Percentiles rank a stretch among this genome's conserved stretches.
Evolutionary conservation across 1,140 invertebrate genomes (phyloP).

Genomic region (Protaetia brevitarsis): DNA sequence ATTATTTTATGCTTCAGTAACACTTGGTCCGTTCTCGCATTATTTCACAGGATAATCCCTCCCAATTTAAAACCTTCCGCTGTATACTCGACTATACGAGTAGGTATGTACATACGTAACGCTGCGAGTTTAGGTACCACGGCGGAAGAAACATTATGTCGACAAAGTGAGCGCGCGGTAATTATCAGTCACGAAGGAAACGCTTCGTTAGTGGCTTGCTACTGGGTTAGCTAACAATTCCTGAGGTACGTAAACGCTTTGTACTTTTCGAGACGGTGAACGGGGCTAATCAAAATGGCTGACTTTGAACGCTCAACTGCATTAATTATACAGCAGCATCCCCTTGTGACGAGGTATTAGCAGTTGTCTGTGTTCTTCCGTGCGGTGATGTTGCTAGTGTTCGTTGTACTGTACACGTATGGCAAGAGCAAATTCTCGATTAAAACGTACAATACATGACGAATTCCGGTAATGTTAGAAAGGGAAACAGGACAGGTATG

Average conservation of each 20-base stretch:
- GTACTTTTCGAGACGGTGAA: constrained; percentile 12
- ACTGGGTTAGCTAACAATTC: constrained; percentile 6
- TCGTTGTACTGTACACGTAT: neutral
- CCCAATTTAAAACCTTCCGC: too few relatives aligned
- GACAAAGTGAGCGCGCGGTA: constrained; percentile 6
- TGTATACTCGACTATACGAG: neutral
- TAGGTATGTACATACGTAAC: too few relatives aligned
- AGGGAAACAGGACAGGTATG: neutral
- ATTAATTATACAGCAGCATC: neutral
- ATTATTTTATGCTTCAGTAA: too few relatives aligned
- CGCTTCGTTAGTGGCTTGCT: constrained; percentile 15
- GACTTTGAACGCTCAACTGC: constrained; percentile 13
- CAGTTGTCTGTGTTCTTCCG: too few relatives aligned
- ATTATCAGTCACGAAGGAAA: constrained; percentile 17
- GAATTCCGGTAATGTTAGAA: neutral
- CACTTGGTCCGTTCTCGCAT: too few relatives aligned
- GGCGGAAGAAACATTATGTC: constrained; percentile 2
- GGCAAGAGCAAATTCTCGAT: neutral
- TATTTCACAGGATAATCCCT: too few relatives aligned
- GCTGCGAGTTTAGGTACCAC: too few relatives aligned
- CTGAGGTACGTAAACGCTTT: constrained; percentile 13
- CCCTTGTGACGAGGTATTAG: neutral
- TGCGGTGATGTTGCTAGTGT: too few relatives aligned
- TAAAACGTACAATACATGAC: neutral
- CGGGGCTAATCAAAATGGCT: constrained; percentile 12